A percentile compares a stretch with the other conserved stretches of the same genome.
Conservation (phyloP, 2,797 vertebrate genomes). For the Phoxinus dragarum region DNA sequence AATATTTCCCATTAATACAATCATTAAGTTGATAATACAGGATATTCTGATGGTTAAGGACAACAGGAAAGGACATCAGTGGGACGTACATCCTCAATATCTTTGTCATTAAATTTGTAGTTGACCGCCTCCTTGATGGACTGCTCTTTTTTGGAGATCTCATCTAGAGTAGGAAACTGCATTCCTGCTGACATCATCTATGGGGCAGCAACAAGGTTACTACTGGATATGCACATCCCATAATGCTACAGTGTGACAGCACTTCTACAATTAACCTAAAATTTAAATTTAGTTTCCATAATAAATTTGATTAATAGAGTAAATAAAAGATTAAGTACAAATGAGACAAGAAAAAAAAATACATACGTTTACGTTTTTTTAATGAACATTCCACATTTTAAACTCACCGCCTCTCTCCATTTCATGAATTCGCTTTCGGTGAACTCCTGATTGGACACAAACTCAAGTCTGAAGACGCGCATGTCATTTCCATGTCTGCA, state of each 20-base stretch:
- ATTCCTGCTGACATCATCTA: conserved; percentile 96
- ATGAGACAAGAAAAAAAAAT: neutral
- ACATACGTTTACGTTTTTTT: no score
- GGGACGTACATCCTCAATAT: conserved; percentile 93
- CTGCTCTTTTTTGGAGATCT: conserved; percentile 96
- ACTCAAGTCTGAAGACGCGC: conserved; percentile 95
- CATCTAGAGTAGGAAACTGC: conserved; percentile 96
- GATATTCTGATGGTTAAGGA: neutral
- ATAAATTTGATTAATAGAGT: neutral
- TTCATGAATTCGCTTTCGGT: conserved; percentile 99
- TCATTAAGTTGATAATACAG: neutral
- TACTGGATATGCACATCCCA: neutral
- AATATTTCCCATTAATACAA: conserved; percentile 37
- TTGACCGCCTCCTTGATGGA: conserved; percentile 98
- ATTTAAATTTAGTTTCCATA: neutral
- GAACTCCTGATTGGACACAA: conserved; percentile 99
- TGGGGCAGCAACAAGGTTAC: conserved; percentile 2
- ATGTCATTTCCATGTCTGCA: conserved; percentile 93
- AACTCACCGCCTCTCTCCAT: conserved; percentile 98
- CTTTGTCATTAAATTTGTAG: conserved; percentile 98
- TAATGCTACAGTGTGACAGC: neutral
- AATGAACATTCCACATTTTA: no score
- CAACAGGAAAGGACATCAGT: neutral
- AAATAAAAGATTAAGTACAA: neutral
- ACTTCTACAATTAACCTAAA: neutral